Base-by-base conservation (phyloP, 2,888 invertebrate species). In the Stenodera caucasica region DNA sequence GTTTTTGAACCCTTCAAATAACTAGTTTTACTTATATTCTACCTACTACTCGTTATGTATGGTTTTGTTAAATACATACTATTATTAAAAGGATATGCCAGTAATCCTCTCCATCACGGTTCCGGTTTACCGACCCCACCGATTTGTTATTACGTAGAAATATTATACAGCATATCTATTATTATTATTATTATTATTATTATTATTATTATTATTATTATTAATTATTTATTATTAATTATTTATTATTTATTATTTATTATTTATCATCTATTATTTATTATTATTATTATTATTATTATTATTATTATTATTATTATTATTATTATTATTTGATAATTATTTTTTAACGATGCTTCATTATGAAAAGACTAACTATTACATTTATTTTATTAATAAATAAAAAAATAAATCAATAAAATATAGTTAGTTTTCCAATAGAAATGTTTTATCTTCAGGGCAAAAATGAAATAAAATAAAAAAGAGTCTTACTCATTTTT, bases 1-100 rank as follows among this genome's bases (percentile, higher is more conserved):
- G 12, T 45, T 45, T 6, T 54, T 61, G 58, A 61, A 63, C 61
- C 65, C 65, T 61, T 66, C 61, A 53, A 29, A 57, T 1, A 64
- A 64, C 64, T 61, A 61, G 64, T 64, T 64, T 55, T 57, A 51
- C 50, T 45, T 59, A 18, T 45, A 45, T 23, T 15, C 61, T 64
- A 64, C 64, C 64, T 64, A 61, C n/a, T n/a, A 61, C 61, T 60
- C 60, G 63, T 63, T 63, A 56, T 58, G 55, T 54, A 57, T 53
- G 63, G 63, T 63, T 62, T 63, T 63, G 59, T 59, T 54, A 59
- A 59, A 59, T 18, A 52, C 57, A 59, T 18, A 52, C 57, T 49
- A 55, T 63, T 63, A 63, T 63, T 63, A 63, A 63, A 63, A 63
- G 60, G 55, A 63, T 63, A 63, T 63, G 63, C 32, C 57, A 60